These are phyloP conservation scores for Sander vitreus DNA, from an alignment of 2,113 vertebrate species.

Conservation along the genomic window DNA sequence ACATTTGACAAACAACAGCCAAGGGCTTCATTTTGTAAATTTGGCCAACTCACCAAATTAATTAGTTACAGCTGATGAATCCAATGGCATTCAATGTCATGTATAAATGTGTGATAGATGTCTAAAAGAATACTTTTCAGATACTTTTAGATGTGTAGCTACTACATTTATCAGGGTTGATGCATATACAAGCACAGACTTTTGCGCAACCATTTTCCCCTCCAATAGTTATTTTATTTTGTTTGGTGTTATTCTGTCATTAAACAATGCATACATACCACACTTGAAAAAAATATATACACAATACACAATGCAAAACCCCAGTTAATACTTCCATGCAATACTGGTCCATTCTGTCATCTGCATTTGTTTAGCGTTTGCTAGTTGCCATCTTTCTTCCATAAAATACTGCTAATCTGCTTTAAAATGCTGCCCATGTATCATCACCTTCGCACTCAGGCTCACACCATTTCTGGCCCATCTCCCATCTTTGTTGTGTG, in stretches of 20 bases:
- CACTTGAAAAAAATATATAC: not conserved
- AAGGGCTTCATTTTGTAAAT: constrained; percentile 17
- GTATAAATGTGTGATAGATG: not conserved
- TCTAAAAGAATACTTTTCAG: not conserved
- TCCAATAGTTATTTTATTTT: not conserved
- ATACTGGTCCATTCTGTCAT: constrained; percentile 27
- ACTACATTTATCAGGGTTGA: not conserved
- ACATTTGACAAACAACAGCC: constrained; percentile 1
- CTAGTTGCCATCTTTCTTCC: constrained; percentile 47
- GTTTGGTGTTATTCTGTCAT: constrained; percentile 1
- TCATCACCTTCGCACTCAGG: constrained; percentile 74
- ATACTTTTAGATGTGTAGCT: not conserved
- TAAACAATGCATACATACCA: constrained; percentile 2
- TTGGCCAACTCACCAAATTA: constrained; percentile 28
- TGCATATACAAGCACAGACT: not conserved
- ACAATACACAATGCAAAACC: constrained; percentile 21
- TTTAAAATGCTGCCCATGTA: constrained; percentile 55
- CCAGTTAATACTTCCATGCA: constrained; percentile 5
- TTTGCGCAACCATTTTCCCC: not conserved
- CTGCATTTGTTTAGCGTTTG: constrained; percentile 59
- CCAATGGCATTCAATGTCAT: not conserved
- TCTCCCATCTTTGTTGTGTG: constrained; percentile 78
- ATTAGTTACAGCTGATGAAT: constrained; percentile 38
- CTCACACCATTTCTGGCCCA: constrained; percentile 73
- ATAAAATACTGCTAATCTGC: constrained; percentile 49